A percentile compares a stretch with the other conserved stretches of the same genome.
These are phyloP conservation scores for Cheilosia variabilis DNA, from an alignment of 2,888 invertebrate genomes.

Conservation along the genomic window DNA sequence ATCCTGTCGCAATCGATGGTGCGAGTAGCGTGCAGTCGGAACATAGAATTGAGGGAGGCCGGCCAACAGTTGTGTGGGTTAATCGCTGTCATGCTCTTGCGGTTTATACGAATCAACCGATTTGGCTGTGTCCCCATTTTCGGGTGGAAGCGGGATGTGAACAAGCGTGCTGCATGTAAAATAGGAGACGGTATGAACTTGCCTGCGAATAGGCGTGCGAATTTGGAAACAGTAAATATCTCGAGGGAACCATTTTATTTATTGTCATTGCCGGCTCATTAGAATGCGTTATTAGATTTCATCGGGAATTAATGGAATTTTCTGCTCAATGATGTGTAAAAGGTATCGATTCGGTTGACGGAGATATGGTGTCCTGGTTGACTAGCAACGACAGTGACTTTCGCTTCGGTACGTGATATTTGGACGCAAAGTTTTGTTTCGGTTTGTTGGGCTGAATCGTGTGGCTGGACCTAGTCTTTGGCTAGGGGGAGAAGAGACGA, in stretches of 20 bases:
- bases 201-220: slow-evolving; percentile 18
- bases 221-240: slow-evolving; percentile 28
- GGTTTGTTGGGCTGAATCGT: too few species aligned
- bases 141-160: not conserved
- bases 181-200: slow-evolving; percentile 25
- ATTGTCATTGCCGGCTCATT: slow-evolving; percentile 47
- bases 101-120: slow-evolving; percentile 39
- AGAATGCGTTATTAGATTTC: slow-evolving; percentile 39
- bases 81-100: slow-evolving; percentile 29
- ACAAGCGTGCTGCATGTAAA: slow-evolving; percentile 30
- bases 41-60: slow-evolving; percentile 7
- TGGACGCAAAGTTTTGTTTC: too few species aligned
- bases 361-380: not conserved
- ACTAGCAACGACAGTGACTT: too few species aligned
- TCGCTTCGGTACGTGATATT: too few species aligned
- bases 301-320: slow-evolving; percentile 44
- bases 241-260: slow-evolving; percentile 23
- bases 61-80: slow-evolving; percentile 1
- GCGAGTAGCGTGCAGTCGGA: not conserved
- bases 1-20: slow-evolving; percentile 6
- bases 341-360: slow-evolving; percentile 14
- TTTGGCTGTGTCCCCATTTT: slow-evolving; percentile 19
- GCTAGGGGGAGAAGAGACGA: too few species aligned
- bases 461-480: too few species aligned
- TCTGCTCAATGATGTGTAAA: slow-evolving; percentile 48